A percentile compares a stretch with the other conserved stretches of the same genome.
These are phyloP conservation scores for Archips crataeganus DNA, from an alignment of 2,888 invertebrate genomes.

Conservation along the genomic window DNA sequence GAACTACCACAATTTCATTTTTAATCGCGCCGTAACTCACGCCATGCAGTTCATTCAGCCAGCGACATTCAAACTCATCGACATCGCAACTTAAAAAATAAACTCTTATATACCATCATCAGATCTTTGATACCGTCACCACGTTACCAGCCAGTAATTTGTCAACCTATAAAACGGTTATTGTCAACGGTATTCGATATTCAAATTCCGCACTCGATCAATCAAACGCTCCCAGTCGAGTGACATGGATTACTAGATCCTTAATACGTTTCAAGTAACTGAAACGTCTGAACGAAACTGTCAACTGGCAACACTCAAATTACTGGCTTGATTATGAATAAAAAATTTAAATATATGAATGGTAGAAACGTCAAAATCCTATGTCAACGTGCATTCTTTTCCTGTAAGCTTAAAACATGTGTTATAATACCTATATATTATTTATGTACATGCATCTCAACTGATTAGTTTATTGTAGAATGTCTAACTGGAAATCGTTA, in stretches of 20 bases:
- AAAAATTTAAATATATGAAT: neutral
- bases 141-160: conserved; percentile 1
- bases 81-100: neutral
- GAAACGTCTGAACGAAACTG: neutral
- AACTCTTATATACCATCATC: neutral
- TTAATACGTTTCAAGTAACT: neutral
- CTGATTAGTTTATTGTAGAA: neutral
- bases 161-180: conserved; percentile 10
- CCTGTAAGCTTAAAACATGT: no score
- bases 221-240: conserved; percentile 12
- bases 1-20: no score
- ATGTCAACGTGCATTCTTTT: no score
- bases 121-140: neutral
- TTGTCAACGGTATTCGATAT: conserved; percentile 17
- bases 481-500: neutral
- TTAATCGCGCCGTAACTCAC: neutral
- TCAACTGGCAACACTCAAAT: conserved; percentile 3
- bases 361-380: no score
- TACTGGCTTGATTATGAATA: neutral
- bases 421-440: neutral
- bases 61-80: neutral
- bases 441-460: neutral
- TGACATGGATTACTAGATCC: conserved; percentile 9
- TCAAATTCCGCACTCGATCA: conserved; percentile 15
- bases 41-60: neutral